Base-by-base conservation (phyloP, 2,113 vertebrate species). In the Climacteris rufus region DNA sequence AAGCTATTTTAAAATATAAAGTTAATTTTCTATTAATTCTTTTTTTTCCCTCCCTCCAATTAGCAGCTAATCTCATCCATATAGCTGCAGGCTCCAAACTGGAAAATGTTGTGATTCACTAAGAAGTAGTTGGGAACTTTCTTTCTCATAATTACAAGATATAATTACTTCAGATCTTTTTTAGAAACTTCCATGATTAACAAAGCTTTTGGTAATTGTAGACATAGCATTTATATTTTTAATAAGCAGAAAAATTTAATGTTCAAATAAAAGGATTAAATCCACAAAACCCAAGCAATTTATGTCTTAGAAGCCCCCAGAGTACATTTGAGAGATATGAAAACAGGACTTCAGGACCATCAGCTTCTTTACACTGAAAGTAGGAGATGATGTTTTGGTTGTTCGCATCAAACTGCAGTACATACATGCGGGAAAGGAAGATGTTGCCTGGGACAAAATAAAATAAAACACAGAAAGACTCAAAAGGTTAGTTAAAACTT, bases 91-190 rank as follows among this genome's bases (percentile, higher is more conserved):
- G 95, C 96, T 96, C 63, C 87, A 84, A 96, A 96, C 53, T 69
- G 89, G 89, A 96, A 96, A 97, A 96, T 97, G 95, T 88, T 95
- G 81, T 97, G 96, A 97, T 94, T 96, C 92, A 96, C 76, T 98
- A 80, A 82, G 87, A 97, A 95, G 90, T 93, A 97, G 93, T 92
- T 89, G 85, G 63, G 75, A 96, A 97, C 35, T 96, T 96, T 97
- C 94, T 97, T 96, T 90, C 90, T 93, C 93, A 95, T 97, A 97
- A 98, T 98, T 98, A 97, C 80, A 96, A 97, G 95, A 97, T 97
- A 97, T 97, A 98, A 98, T 98, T 98, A 91, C 91, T 97, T 97
- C 93, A 74, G 92, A 93, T 83, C 74, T 97, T 97, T 97, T 93
- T 95, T 92, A 97, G 97, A 95, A 96, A 84, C 95, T 96, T 95